Base-by-base conservation (phyloP, 2,113 vertebrate species). In the Falcunculus frontatus region DNA sequence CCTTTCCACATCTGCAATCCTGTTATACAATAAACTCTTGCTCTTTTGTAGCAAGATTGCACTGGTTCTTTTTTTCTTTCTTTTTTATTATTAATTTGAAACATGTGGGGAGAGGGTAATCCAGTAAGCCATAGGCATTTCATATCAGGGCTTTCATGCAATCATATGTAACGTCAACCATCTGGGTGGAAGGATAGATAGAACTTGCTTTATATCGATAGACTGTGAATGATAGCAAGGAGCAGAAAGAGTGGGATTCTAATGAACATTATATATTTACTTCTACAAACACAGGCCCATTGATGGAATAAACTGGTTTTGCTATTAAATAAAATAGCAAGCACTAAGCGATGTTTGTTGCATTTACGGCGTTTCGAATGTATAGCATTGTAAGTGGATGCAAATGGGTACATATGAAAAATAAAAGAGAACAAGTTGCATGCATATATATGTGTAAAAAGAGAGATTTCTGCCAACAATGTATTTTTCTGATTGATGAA, bases 1-100 rank as follows among this genome's bases (percentile, higher is more conserved):
- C 98, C 98, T 98, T 98, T 97, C 98, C 97, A 98, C 98, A 98
- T 98, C 98, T 98, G 97, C 96, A 97, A 95, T 96, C 94, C 97
- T 92, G 97, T 97, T 98, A 97, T 95, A 98, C 97, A 98, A 98
- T 98, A 98, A 98, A 98, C 97, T 98, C 98, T 98, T 98, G 98
- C 98, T 98, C 98, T 98, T 98, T 98, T 98, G 98, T 98, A 98
- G 97, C 96, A 47, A 96, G 95, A 98, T 97, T 98, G 97, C 90
- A 90, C 91, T 76, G 95, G 92, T 85, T 96, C 93, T 93, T 98
- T 98, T 97, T 97, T 94, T 70, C 73, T 97, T 98, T 97, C 81
- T 98, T 98, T 97, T 98, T 98, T 97, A 97, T 98, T 98, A 98
- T 98, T 98, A 98, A 98, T 98, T 98, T 98, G 97, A 98, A 98